Base-by-base conservation (phyloP, 2,888 invertebrate genomes). In the Clistopyga incitator region DNA sequence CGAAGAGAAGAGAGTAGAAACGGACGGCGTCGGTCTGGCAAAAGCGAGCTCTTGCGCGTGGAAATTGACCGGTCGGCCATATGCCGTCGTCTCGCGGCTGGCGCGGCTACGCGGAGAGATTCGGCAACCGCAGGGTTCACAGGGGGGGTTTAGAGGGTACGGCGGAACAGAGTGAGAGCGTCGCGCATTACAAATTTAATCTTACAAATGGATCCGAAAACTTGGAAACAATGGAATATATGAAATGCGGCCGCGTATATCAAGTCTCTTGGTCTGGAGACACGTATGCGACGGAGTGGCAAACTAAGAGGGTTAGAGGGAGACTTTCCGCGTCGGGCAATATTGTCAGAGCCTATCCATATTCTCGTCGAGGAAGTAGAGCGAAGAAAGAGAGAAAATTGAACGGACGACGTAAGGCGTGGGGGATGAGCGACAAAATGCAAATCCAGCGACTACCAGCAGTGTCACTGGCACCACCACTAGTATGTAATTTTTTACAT, bases 111-210 rank as follows among this genome's bases (percentile, higher is more conserved):
- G 85, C 85, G 85, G 84, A 78, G 87, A 85, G 81, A 85, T 76
- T 78, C 70, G 79, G 52, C 77, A 81, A 82, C 84, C 72, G 67
- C 50, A 76, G 45, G 72, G 52, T 64, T 18, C 61, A 68, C 64
- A 59, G 71, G 47, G 71, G 47, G 81, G 50, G 67, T 61, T 11
- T 45, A 25, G 65, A 56, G 74, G 68, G 50, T 70, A 38, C 61
- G 64, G 25, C 65, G 65, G 74, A 67, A 84, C 78, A 77, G 77
- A 72, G 75, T 79, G 81, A 45, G 78, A 72, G 47, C 52, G 23
- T 54, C 88, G 82, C 91, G 95, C 94, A 95, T 95, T 95, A 95
- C 94, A 95, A 95, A 94, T 94, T 95, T 96, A 96, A 96, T 96
- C 95, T 95, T 95, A 94, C 95, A 95, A 96, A 96, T 96, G 95